Base-by-base conservation (phyloP, 2,888 invertebrate genomes). In the Cryptosula pallasiana region DNA sequence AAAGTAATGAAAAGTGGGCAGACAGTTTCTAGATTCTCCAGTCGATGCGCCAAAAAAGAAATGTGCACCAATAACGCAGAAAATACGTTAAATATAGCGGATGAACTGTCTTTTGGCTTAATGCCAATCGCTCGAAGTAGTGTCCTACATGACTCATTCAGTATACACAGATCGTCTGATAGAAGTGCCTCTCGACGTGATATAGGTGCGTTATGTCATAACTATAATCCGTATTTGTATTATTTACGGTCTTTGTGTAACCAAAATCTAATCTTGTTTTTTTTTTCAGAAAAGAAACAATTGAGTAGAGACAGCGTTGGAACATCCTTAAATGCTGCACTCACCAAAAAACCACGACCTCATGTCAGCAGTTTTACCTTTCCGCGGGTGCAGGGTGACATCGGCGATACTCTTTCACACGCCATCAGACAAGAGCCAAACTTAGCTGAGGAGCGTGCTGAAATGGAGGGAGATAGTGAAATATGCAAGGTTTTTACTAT, bases 381-480 rank as follows among this genome's bases (percentile, higher is more conserved):
- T n/a, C n/a, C n/a, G n/a, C n/a, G n/a, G n/a, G n/a, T n/a, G n/a
- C n/a, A n/a, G n/a, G n/a, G n/a, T n/a, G n/a, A n/a, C n/a, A n/a
- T n/a, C n/a, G n/a, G n/a, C n/a, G n/a, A n/a, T n/a, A n/a, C n/a
- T n/a, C n/a, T n/a, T n/a, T n/a, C n/a, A n/a, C n/a, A n/a, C n/a
- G n/a, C n/a, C n/a, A n/a, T n/a, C n/a, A n/a, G n/a, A n/a, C n/a
- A n/a, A n/a, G n/a, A n/a, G n/a, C n/a, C n/a, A n/a, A n/a, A n/a
- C n/a, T n/a, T n/a, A n/a, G n/a, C n/a, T n/a, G n/a, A n/a, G n/a
- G 13, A 63, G 13, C 63, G 13, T 27, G 63, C 32, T 20, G 63
- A 63, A 32, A 63, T 63, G 63, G 63, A 63, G 32, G 63, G 63
- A 34, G 63, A 63, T 34, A 63, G 63, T 34, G 63, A 63, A n/a